phyloP scores from a whole-genome alignment of 2,113 vertebrate genomes.

The Cercocebus atys region DNA sequence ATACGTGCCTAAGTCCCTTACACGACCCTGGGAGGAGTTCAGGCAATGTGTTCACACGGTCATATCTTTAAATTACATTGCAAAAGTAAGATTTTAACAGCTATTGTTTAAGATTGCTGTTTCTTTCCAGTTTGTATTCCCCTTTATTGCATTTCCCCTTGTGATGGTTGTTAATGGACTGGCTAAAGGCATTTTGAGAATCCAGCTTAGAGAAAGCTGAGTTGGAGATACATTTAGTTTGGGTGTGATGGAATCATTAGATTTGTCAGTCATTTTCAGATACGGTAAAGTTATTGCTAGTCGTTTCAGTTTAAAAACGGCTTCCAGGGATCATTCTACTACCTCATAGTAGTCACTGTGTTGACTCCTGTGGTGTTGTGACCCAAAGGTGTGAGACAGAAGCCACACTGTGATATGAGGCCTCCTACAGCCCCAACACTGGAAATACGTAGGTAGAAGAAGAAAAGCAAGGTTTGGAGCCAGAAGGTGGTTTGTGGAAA shows the following conservation, averaged over 20 bases:
- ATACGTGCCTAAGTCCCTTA: background rate
- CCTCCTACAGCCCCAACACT: background rate
- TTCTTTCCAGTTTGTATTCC: background rate
- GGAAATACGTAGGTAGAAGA: background rate
- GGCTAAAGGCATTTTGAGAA: background rate
- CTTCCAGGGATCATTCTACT: background rate
- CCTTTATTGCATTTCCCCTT: background rate
- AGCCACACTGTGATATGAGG: background rate
- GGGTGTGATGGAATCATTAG: background rate
- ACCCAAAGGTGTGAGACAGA: background rate
- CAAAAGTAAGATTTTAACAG: background rate
- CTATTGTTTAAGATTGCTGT: background rate
- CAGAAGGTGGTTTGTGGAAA: background rate
- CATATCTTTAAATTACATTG: background rate
- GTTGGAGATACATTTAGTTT: background rate
- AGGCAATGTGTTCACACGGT: background rate
- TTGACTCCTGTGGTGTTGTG: background rate
- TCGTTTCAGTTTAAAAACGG: background rate
- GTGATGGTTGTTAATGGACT: background rate
- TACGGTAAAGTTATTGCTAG: background rate
- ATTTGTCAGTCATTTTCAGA: slow-evolving; percentile 15
- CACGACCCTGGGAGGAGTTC: background rate
- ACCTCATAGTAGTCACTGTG: background rate
- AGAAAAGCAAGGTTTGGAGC: background rate
- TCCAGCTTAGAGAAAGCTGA: background rate